phyloP scores from a whole-genome alignment of 2,797 vertebrate genomes.

The Molossus molossus region DNA sequence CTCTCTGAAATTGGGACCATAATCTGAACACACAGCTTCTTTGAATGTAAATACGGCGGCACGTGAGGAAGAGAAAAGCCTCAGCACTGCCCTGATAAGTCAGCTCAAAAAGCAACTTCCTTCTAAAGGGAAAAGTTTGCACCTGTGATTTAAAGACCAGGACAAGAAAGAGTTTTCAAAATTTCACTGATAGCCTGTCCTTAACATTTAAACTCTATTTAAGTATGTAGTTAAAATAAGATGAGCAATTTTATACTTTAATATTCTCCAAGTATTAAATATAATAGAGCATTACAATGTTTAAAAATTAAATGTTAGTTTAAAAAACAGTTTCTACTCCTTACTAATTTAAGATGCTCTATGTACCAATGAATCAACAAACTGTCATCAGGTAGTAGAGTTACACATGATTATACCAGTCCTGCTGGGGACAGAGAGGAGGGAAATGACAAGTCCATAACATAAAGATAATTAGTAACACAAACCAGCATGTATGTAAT shows the following conservation, averaged over 20 bases:
- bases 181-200: not conserved
- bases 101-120: not conserved
- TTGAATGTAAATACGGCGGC: not conserved
- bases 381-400: not conserved
- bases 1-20: not conserved
- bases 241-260: not conserved
- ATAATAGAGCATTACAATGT: not conserved
- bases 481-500: not conserved
- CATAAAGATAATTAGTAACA: conserved; percentile 28
- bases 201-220: conserved; percentile 40
- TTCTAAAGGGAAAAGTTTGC: not conserved
- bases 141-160: conserved; percentile 32
- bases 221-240: conserved; percentile 3
- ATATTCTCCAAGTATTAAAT: conserved; percentile 27
- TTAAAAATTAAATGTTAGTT: conserved; percentile 39
- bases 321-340: conserved; percentile 39
- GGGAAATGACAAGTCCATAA: not conserved
- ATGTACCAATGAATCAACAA: not conserved
- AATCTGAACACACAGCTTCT: not conserved
- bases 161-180: conserved; percentile 30
- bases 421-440: conserved; percentile 26
- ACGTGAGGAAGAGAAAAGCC: not conserved
- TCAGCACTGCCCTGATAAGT: not conserved
- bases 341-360: conserved; percentile 31
- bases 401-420: not conserved